Base-by-base conservation (phyloP, 2,888 invertebrate species). In the Cheilosia urbana region DNA sequence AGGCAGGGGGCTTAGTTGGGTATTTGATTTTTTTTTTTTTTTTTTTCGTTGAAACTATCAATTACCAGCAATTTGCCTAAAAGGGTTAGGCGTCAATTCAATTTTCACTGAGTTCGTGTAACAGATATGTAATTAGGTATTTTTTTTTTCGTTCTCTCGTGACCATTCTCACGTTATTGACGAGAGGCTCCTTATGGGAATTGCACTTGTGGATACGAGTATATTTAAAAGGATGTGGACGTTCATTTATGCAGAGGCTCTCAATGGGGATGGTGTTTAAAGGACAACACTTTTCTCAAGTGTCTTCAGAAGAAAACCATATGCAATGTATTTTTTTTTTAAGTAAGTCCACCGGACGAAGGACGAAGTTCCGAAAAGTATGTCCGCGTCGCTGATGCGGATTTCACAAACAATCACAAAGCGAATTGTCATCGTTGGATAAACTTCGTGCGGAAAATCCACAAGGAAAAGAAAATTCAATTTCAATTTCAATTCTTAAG, bases 401-500 rank as follows among this genome's bases (percentile, higher is more conserved):
- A 40, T 24, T 69, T 24, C 9, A 21, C 53, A 63, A 73, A 45
- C 76, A 85, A 85, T 76, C 65, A 66, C 80, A 76, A 85, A 84
- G 55, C 30, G 75, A 80, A 76, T 76, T 80, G 71, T 72, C 68
- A 66, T 71, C 30, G 49, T 45, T 85, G 66, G 75, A 62, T 72
- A 81, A 81, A 85, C 62, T 81, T 81, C 68, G 63, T 9, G 24
- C 3, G 37, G 13, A 80, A 75, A 80, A 65, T 71, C 66, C 76
- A 72, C n/a, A 72, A 81, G 77, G 68, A 80, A 72, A 77, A 34
- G 69, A 85, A 80, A 85, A 76, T 68, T 81, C 85, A 76, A 81
- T 85, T 81, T 85, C 76, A 85, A 76, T 68, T 81, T 81, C 72
- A 81, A 81, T 81, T 85, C 76, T 81, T 24, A 60, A 72, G 71